Evolutionary conservation across 2,888 invertebrate species (phyloP).

Genomic region (Acrobasis repandana): DNA sequence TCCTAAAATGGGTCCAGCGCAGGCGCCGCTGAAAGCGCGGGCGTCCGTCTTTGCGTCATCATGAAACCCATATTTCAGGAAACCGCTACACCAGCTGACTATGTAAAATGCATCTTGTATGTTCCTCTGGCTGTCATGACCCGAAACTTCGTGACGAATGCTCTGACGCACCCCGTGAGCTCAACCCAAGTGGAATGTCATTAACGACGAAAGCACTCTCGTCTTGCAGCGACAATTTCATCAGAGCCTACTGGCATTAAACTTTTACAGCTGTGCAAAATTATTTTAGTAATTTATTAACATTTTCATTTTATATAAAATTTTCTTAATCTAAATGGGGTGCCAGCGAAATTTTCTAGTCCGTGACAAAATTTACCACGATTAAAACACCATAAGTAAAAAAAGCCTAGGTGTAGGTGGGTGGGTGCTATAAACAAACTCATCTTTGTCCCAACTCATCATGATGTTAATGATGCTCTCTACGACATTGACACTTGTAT

Average conservation of each 20-base stretch:
- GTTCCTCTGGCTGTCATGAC: constrained; percentile 45
- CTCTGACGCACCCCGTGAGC: constrained; percentile 69
- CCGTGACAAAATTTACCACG: no score
- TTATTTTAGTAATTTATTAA: not conserved
- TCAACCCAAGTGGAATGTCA: constrained; percentile 69
- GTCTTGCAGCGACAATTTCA: constrained; percentile 48
- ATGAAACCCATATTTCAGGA: constrained; percentile 80
- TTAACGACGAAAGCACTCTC: constrained; percentile 66
- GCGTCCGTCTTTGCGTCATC: constrained; percentile 80
- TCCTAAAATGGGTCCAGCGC: constrained; percentile 87
- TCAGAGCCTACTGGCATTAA: constrained; percentile 38
- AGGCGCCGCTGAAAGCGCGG: constrained; percentile 83
- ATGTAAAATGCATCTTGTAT: constrained; percentile 62
- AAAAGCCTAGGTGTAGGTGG: no score
- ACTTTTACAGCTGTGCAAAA: not conserved
- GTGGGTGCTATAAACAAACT: no score
- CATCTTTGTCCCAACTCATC: no score
- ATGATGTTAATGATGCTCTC: no score
- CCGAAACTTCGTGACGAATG: constrained; percentile 61
- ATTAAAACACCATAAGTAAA: no score
- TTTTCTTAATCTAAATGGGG: no score
- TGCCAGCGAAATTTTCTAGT: no score
- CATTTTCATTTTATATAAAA: not conserved
- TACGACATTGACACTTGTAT: no score
- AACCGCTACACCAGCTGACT: constrained; percentile 60